Evolutionary conservation across 2,113 vertebrate species (phyloP).

Genomic region (Gnathonemus longibarbis): DNA sequence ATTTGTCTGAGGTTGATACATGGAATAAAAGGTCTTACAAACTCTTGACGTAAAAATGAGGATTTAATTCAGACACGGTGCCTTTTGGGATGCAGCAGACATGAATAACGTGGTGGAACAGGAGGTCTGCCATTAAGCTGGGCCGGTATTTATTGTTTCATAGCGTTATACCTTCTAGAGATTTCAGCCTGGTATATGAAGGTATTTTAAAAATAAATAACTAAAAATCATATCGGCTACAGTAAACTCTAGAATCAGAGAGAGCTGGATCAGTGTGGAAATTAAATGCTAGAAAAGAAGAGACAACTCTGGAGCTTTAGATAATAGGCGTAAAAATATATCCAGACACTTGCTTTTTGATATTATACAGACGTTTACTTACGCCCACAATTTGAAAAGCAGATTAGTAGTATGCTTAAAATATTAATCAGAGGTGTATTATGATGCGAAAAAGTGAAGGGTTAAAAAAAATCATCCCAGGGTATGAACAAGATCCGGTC

Average conservation of each 20-base stretch:
- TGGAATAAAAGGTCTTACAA: neutral
- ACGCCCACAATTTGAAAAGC: too few relatives aligned
- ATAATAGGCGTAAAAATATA: neutral
- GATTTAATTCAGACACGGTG: neutral
- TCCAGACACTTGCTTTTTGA: too few relatives aligned
- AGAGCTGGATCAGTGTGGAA: neutral
- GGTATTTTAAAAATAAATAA: neutral
- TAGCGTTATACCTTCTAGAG: neutral
- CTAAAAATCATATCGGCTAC: neutral
- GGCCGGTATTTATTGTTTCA: neutral
- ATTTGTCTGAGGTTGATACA: neutral
- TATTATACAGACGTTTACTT: too few relatives aligned
- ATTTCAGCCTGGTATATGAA: neutral
- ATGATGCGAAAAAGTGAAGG: too few relatives aligned
- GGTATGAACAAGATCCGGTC: too few relatives aligned
- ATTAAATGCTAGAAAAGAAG: neutral
- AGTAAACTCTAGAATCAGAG: neutral
- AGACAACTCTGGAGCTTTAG: neutral
- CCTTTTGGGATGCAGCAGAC: neutral
- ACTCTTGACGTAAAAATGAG: neutral
- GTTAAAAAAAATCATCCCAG: too few relatives aligned
- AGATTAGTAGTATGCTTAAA: too few relatives aligned
- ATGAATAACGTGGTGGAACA: neutral
- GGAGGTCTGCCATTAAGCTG: neutral
- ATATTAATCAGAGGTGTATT: too few relatives aligned